A percentile compares a stretch with the other conserved stretches of the same genome.
Conservation (phyloP, 1,140 invertebrate species). For the Aleiodes sp. region DNA sequence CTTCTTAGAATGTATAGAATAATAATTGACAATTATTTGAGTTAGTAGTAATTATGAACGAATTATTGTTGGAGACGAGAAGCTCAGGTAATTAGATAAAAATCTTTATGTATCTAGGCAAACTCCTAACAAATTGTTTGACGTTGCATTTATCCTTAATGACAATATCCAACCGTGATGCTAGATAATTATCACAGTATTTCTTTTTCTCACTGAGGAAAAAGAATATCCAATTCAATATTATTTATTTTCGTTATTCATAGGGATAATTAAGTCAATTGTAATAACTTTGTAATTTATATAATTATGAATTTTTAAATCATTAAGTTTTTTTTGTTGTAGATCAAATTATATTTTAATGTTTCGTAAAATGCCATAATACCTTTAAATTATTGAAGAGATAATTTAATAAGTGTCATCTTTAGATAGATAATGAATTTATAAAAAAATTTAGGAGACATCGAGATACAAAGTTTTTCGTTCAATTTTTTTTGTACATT, state of each 20-base stretch:
- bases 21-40: neutral
- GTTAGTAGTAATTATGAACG: neutral
- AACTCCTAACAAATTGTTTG: neutral
- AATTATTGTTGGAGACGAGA: neutral
- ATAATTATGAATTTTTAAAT: too few relatives aligned
- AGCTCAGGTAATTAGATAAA: conserved; percentile 3
- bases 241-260: neutral
- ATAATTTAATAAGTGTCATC: neutral
- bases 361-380: conserved; percentile 16
- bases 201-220: too few relatives aligned
- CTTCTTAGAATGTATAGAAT: too few relatives aligned
- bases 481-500: neutral
- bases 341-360: neutral
- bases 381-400: neutral
- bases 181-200: conserved; percentile 11
- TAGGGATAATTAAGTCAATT: neutral
- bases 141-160: neutral
- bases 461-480: neutral
- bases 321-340: neutral
- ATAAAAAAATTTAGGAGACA: neutral
- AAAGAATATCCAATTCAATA: neutral
- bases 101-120: neutral
- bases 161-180: neutral
- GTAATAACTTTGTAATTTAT: too few relatives aligned
- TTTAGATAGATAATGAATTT: neutral